Percentiles rank a stretch among this genome's conserved stretches.
Evolutionary conservation across 2,113 vertebrate genomes (phyloP).

Genomic region (Campylomormyrus tamandua): DNA sequence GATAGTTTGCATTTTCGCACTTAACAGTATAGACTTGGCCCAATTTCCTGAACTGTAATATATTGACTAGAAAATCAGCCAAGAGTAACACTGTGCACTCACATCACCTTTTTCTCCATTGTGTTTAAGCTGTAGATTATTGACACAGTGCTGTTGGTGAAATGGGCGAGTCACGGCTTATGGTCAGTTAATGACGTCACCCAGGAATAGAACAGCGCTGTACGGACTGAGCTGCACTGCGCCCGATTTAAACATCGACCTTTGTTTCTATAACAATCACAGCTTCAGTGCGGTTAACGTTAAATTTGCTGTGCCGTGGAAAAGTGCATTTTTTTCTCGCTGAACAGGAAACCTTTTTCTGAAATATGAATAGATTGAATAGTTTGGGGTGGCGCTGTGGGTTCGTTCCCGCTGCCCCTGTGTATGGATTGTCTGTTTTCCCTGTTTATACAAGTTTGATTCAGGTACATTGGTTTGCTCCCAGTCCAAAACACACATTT

Average conservation of each 20-base stretch:
- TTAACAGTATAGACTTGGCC: background rate
- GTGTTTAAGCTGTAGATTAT: constrained; percentile 6
- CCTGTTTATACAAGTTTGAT: background rate
- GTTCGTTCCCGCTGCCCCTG: background rate
- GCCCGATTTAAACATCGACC: background rate
- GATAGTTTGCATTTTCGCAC: background rate
- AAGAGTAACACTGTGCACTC: background rate
- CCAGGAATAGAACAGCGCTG: background rate
- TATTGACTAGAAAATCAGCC: background rate
- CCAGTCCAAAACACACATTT: background rate
- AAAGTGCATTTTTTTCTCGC: background rate
- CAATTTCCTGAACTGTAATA: background rate
- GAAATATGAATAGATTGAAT: background rate
- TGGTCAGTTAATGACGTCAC: background rate
- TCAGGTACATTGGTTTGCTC: background rate
- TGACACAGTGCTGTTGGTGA: constrained; percentile 37
- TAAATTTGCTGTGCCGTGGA: background rate
- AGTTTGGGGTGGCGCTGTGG: background rate
- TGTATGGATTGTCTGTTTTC: background rate
- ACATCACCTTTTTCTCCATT: background rate
- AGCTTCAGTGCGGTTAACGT: background rate
- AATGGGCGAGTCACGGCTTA: constrained; percentile 25
- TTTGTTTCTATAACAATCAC: background rate
- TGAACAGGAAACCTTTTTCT: background rate
- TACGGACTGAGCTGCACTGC: background rate